Percentiles rank a stretch among this genome's conserved stretches.
Evolutionary conservation across 2,888 invertebrate species (phyloP).

Genomic region (Anthrax anthrax): DNA sequence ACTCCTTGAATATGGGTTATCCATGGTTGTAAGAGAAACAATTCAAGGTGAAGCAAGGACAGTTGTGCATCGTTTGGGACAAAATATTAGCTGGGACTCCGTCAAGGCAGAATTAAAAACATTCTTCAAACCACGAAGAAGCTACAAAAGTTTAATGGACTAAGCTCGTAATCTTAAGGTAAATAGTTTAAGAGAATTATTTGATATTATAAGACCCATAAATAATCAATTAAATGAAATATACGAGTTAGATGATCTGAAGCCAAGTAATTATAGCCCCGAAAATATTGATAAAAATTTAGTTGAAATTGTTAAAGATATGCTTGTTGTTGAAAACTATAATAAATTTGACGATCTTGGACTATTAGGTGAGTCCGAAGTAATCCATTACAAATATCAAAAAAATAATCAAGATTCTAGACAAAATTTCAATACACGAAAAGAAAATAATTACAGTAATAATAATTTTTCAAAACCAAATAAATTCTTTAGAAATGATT

Average conservation of each 20-base stretch:
- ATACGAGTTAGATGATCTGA: neutral
- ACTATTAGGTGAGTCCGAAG: neutral
- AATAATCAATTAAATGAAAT: slow-evolving; percentile 1
- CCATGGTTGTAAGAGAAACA: too few relatives aligned
- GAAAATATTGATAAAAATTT: neutral
- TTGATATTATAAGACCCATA: neutral
- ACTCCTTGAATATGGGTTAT: too few relatives aligned
- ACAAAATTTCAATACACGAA: neutral
- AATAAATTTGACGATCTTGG: neutral
- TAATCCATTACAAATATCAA: neutral
- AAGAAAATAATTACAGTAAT: too few relatives aligned
- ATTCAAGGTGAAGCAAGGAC: too few relatives aligned
- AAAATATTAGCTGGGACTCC: neutral
- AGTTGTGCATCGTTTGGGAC: too few relatives aligned
- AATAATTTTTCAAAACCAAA: too few relatives aligned
- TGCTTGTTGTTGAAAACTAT: neutral
- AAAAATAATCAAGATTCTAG: neutral
- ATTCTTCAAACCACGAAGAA: neutral
- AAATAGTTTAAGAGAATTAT: slow-evolving; percentile 1
- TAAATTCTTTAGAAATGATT: too few relatives aligned
- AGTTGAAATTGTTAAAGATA: neutral
- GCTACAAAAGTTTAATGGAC: neutral
- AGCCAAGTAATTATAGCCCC: neutral
- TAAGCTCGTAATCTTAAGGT: neutral
- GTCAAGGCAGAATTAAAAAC: neutral